Evolutionary conservation across 2,888 invertebrate genomes (phyloP), one percentile per base, ranked within the genome.

Genomic region (Thera obeliscata): DNA sequence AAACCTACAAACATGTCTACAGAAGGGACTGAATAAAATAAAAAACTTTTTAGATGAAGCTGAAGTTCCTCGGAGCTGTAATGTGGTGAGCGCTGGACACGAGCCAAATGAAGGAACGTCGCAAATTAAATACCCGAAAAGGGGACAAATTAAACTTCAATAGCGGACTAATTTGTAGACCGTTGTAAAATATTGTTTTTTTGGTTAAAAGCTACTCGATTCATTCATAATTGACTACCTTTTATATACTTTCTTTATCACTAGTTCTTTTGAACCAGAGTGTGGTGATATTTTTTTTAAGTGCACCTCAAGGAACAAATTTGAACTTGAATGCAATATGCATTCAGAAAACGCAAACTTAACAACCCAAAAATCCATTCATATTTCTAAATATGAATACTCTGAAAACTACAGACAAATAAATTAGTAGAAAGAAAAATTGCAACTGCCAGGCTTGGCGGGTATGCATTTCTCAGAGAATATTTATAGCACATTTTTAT

Each of bases 51-150:
- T 64, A 61, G 11, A 55, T 63, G n/a, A 48, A 54, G 57, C 59
- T 60, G 56, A 57, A 54, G 63, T 66, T 56, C 63, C 50, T 61
- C 22, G 61, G 49, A 41, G 58, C 58, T 36, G 55, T 61, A 58
- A 48, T 55, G 36, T 61, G 71, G 58, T 50, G 56, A 61, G 62
- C 6, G 56, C 65, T 72, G 72, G 72, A 62, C 50, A 62, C 22
- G 36, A 22, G 66, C 72, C 70, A 72, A 69, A 67, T 67, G 64
- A 69, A 57, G 46, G 52, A 61, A 64, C 49, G 57, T 61, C 69
- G 56, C 67, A 69, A 72, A 72, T 69, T 66, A 70, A 69, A 67
- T 66, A 67, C 58, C 60, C 48, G 58, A 67, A 58, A 61, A 62
- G 58, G 62, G 50, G 52, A 50, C 52, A 69, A 56, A 69, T 61